Conservation (phyloP, 1,140 invertebrate genomes). For the Cataglyphis hispanica region DNA sequence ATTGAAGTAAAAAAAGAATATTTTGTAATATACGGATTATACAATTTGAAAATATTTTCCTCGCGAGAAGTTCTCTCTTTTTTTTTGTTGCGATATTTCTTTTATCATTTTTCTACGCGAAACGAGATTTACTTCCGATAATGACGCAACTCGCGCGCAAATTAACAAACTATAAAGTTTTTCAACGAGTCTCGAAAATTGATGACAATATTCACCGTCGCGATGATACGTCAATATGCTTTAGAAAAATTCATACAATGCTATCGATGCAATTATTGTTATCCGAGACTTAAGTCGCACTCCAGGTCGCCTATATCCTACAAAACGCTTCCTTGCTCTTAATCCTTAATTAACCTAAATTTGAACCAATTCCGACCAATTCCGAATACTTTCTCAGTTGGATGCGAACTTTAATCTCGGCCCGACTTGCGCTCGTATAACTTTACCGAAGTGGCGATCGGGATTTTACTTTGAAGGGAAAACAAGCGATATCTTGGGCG, state of each 20-base stretch:
- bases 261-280: conserved; percentile 8
- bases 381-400: conserved; percentile 62
- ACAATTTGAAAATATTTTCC: conserved; percentile 13
- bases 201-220: conserved; percentile 22
- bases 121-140: conserved; percentile 30
- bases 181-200: conserved; percentile 29
- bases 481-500: not conserved
- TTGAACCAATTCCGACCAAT: conserved; percentile 67
- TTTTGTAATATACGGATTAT: not conserved
- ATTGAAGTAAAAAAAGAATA: not conserved
- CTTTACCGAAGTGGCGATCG: conserved; percentile 1
- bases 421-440: conserved; percentile 57
- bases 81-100: conserved; percentile 7
- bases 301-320: conserved; percentile 3
- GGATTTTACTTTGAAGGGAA: conserved; percentile 41
- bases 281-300: conserved; percentile 14
- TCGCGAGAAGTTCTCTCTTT: conserved; percentile 1
- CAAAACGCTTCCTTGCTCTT: conserved; percentile 67
- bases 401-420: conserved; percentile 73
- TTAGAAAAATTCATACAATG: not conserved
- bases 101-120: conserved; percentile 23
- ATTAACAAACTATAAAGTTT: conserved; percentile 53
- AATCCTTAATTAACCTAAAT: conserved; percentile 77
- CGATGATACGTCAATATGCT: not conserved
- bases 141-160: conserved; percentile 25